phyloP scores from a whole-genome alignment of 2,888 invertebrate genomes.

The Trichopria drosophilae region DNA sequence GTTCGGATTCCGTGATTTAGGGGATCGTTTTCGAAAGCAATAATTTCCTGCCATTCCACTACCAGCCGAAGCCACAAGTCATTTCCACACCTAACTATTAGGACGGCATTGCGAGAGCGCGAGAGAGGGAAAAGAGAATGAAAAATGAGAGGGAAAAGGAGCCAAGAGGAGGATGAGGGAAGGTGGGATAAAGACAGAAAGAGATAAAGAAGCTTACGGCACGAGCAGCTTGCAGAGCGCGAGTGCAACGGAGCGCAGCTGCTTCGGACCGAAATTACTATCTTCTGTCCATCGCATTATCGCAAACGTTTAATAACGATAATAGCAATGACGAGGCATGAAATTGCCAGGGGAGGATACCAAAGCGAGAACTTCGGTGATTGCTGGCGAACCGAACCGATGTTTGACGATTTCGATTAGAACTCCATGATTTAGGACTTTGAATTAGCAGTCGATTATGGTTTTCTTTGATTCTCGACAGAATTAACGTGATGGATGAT shows the following conservation, averaged over 20 bases:
- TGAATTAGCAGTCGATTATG: too few relatives aligned
- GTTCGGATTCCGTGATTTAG: slow-evolving; percentile 47
- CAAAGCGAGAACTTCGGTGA: too few relatives aligned
- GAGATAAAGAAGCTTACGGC: slow-evolving; percentile 33
- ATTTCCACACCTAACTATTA: slow-evolving; percentile 58
- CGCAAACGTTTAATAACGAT: slow-evolving; percentile 39
- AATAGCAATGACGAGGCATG: slow-evolving; percentile 39
- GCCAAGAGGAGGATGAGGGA: slow-evolving; percentile 7
- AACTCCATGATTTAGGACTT: too few relatives aligned
- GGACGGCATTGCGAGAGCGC: slow-evolving; percentile 34
- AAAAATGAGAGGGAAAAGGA: slow-evolving; percentile 4
- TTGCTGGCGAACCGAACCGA: too few relatives aligned
- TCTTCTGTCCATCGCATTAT: slow-evolving; percentile 28
- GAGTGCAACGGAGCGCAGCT: slow-evolving; percentile 34
- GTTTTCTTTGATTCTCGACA: too few relatives aligned
- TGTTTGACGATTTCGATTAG: too few relatives aligned
- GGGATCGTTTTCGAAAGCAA: slow-evolving; percentile 49
- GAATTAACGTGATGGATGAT: too few relatives aligned
- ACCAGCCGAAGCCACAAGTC: slow-evolving; percentile 54
- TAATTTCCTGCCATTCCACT: slow-evolving; percentile 51
- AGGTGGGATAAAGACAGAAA: not conserved
- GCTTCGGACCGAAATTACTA: slow-evolving; percentile 38
- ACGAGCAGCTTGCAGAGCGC: slow-evolving; percentile 44
- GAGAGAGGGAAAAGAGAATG: slow-evolving; percentile 6
- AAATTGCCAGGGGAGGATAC: slow-evolving; percentile 33